phyloP scores from a whole-genome alignment of 2,888 invertebrate species.

The Papilio protenor region DNA sequence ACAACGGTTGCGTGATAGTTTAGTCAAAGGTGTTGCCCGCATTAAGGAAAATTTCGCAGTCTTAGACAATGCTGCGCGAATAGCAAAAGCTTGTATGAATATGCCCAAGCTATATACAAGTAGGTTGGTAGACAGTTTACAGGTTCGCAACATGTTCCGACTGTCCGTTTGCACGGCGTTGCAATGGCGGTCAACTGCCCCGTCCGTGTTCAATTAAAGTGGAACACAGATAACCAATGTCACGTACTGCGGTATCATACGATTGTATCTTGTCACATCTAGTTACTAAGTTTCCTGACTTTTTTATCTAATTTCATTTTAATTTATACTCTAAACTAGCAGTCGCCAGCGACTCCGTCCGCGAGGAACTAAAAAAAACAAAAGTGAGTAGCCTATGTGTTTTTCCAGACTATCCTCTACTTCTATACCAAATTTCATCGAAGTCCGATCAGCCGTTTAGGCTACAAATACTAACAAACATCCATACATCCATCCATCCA shows the following conservation, averaged over 20 bases:
- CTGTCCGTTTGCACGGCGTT: constrained; percentile 29
- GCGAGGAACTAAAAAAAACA: no score
- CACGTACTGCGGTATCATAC: constrained; percentile 65
- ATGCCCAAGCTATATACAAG: background rate
- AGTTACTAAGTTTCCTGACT: constrained; percentile 49
- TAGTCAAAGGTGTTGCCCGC: no score
- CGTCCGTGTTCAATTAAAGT: constrained; percentile 74
- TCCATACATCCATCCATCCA: no score
- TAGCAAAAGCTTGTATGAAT: background rate
- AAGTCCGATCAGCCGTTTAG: no score
- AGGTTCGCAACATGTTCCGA: constrained; percentile 43
- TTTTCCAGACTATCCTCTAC: no score
- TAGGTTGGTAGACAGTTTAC: constrained; percentile 7
- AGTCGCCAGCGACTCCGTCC: no score
- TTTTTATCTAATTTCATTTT: constrained; percentile 45
- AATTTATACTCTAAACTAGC: no score
- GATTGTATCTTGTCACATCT: constrained; percentile 74
- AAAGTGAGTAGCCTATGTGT: no score
- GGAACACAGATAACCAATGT: constrained; percentile 68
- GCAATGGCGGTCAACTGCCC: constrained; percentile 56
- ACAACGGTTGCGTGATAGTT: no score
- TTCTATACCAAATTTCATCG: no score
- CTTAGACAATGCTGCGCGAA: background rate
- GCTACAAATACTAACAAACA: no score
- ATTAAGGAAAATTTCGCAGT: no score